Conservation (phyloP, 1,140 invertebrate genomes). For the Protaetia brevitarsis region DNA sequence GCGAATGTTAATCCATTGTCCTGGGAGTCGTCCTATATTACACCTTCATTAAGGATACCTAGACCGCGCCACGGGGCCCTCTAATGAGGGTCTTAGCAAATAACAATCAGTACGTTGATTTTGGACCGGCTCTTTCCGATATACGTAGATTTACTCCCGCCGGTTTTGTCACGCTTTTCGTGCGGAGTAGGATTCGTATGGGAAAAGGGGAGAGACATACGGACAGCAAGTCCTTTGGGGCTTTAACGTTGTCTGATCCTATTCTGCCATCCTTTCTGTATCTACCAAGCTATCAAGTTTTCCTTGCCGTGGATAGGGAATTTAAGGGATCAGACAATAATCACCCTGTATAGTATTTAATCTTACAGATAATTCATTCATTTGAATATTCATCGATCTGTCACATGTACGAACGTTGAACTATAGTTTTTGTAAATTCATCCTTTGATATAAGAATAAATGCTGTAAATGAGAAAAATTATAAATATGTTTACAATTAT, state of each 20-base stretch:
- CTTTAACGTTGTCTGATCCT: not conserved
- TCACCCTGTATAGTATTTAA: slow-evolving; percentile 1
- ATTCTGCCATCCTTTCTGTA: not conserved
- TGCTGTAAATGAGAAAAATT: too few relatives aligned
- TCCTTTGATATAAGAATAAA: too few relatives aligned
- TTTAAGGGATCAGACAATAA: slow-evolving; percentile 7
- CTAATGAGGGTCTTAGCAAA: slow-evolving; percentile 33
- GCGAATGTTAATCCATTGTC: slow-evolving; percentile 31
- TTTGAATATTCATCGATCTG: not conserved
- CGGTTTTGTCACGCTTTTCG: too few relatives aligned
- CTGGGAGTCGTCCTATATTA: slow-evolving; percentile 31
- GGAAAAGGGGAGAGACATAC: not conserved
- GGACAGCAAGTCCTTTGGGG: not conserved
- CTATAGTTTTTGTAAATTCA: too few relatives aligned
- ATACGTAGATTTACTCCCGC: too few relatives aligned
- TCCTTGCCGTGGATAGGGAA: too few relatives aligned
- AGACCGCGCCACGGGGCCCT: slow-evolving; percentile 25
- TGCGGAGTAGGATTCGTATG: not conserved
- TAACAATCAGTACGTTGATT: slow-evolving; percentile 30
- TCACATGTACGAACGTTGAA: too few relatives aligned
- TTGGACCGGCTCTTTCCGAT: slow-evolving; percentile 11
- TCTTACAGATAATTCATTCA: not conserved
- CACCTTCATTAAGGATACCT: slow-evolving; percentile 29
- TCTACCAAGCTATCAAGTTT: not conserved
- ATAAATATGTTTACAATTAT: too few relatives aligned